Evolutionary conservation across 2,888 invertebrate species (phyloP), one percentile per base, ranked within the genome.

Genomic region (Buathra laborator): DNA sequence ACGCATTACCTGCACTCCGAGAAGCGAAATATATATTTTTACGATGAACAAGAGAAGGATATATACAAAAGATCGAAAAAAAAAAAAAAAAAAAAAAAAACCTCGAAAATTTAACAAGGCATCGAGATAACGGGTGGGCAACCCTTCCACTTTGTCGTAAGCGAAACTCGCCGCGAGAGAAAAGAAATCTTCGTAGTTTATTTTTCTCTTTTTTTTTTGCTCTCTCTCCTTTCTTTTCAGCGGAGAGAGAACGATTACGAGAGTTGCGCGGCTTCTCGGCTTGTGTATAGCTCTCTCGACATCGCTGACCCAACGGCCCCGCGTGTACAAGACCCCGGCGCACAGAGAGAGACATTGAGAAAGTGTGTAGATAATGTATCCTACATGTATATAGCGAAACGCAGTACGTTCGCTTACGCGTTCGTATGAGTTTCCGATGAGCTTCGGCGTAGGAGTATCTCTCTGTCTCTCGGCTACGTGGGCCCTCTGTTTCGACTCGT

Each of bases 401-500:
- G 12, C 56, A 4, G 56, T 53, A 53, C 53, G 53, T 7, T 51
- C 16, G 53, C 9, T 4, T 37, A 19, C 9, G 3, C 9, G 3
- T 19, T 53, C 53, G 66, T 48, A 12, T 51, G 64, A 43, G 29
- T 66, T 64, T 59, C 59, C 74, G 74, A 74, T 68, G 74, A 80
- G 74, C 80, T 81, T 74, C 80, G 48, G 67, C 80, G 67, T 81
- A 81, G 80, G 80, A 81, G 80, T 81, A 53, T 75, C 19, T 48
- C 62, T 48, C 64, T 32, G 46, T 46, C 19, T 64, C 12, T 32
- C 70, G 16, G 10, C 7, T 51, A 29, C 51, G 32, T 53, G 32
- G 62, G n/a, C 48, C 51, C 14, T 70, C 48, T 29, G 46, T 70
- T 74, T 64, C 32, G 19, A 14, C 37, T 24, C 66, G 51, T 24